Conservation (phyloP, 2,888 invertebrate species). For the Boloria selene region DNA sequence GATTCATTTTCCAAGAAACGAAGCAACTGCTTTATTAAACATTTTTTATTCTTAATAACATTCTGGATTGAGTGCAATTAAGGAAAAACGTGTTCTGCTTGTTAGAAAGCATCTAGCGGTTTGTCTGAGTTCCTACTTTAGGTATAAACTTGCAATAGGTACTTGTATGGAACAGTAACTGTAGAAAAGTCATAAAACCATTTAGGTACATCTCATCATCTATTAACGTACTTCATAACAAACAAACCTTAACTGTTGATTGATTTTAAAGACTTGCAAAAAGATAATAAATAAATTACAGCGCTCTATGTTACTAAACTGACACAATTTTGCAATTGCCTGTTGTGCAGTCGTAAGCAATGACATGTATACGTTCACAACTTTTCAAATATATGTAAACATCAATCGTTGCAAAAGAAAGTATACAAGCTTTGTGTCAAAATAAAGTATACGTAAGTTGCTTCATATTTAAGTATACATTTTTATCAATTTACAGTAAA, state of each 20-base stretch:
- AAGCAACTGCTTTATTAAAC: not conserved
- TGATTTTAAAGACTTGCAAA: not conserved
- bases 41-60: conserved; percentile 2
- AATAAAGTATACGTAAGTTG: no score
- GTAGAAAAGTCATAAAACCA: no score
- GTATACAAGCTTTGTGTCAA: no score
- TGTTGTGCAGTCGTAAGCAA: no score
- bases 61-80: conserved; percentile 8
- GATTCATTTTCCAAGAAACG: conserved; percentile 9
- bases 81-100: conserved; percentile 27
- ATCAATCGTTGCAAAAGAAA: no score
- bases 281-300: not conserved
- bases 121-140: not conserved
- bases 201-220: no score
- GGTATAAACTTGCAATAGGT: not conserved
- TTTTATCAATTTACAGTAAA: no score
- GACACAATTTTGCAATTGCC: conserved; percentile 15
- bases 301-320: conserved; percentile 13
- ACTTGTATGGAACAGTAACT: not conserved
- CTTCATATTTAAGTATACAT: no score
- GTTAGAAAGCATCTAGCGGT: conserved; percentile 26
- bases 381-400: no score
- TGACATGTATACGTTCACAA: no score
- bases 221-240: no score
- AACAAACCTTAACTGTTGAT: no score